A percentile compares a stretch with the other conserved stretches of the same genome.
These are phyloP conservation scores for Saimiri boliviensis DNA, from an alignment of 2,113 vertebrate genomes.

Conservation along the genomic window DNA sequence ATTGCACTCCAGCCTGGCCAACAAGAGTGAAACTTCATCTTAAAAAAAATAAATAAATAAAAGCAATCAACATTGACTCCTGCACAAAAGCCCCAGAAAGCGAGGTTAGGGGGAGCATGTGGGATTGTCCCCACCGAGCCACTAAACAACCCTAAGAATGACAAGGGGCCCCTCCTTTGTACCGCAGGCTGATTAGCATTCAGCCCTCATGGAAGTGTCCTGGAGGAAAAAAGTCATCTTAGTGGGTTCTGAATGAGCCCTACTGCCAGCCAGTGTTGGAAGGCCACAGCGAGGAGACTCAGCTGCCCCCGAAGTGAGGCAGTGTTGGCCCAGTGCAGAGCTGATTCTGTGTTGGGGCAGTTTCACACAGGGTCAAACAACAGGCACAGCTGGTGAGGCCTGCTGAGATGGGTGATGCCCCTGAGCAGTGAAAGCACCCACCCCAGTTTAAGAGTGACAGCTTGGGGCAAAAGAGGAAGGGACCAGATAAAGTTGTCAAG, in stretches of 20 bases:
- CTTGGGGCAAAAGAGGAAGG: not conserved
- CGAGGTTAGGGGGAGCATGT: not conserved
- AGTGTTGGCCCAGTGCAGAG: not conserved
- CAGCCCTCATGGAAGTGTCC: not conserved
- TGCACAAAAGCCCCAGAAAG: not conserved
- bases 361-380: not conserved
- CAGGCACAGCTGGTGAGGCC: not conserved
- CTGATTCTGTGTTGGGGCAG: slow-evolving; percentile 41
- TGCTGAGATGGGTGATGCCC: not conserved
- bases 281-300: not conserved
- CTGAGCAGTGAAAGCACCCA: not conserved
- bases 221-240: slow-evolving; percentile 41
- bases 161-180: not conserved
- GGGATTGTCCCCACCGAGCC: not conserved
- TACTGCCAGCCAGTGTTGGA: slow-evolving; percentile 37
- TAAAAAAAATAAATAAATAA: not conserved
- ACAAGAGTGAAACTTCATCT: too few species aligned
- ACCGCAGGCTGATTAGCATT: slow-evolving; percentile 50
- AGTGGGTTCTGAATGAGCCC: slow-evolving; percentile 60
- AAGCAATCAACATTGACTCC: not conserved
- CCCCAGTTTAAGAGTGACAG: not conserved
- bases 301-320: slow-evolving; percentile 11
- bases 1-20: too few species aligned
- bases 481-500: not conserved
- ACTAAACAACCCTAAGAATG: not conserved